Evolutionary conservation across 2,113 vertebrate genomes (phyloP), one percentile per base, ranked within the genome.

Genomic region (Rhea americana): DNA sequence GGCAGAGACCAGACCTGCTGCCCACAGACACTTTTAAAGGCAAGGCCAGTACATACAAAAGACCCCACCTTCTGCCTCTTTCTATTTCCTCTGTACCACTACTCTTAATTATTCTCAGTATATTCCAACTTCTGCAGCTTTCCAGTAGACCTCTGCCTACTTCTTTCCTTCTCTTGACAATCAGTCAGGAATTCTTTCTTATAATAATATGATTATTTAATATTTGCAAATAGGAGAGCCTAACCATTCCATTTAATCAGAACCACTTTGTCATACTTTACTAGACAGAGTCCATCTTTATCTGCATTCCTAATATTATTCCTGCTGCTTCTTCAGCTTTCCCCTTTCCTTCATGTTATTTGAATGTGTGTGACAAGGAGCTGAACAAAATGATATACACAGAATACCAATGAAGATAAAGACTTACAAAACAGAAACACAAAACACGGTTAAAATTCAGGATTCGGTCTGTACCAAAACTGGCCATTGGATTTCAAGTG

Each of bases 1-100:
- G 0, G 35, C n/a, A 76, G 11, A 9, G 30, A 61, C 32, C 0
- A 3, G 61, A 39, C 15, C 28, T 0, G 0, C n/a, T 58, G 47
- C 32, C 16, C 53, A 48, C 61, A 70, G 28, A 59, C 4, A 5
- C 17, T 41, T 59, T 22, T 67, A 41, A 70, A 81, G 39, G 18
- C 5, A 75, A 55, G 30, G 8, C 1, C 2, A 43, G 0, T 41
- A 28, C 0, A 0, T 35, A 22, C 30, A 37, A 75, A 85, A 67
- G 3, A 1, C 5, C 11, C 9, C 5, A 15, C 20, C 13, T 51
- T 58, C 70, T 41, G 4, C 19, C 63, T 50, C 5, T 70, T 8
- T 66, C 32, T 90, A 2, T 50, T 71, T 8, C 25, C 25, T 77
- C 62, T 74, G 5, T 79, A 43, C 21, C 37, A 17, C 9, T 67